These are phyloP conservation scores for Tinea trinotella DNA, from an alignment of 2,888 invertebrate species.

Conservation along the genomic window DNA sequence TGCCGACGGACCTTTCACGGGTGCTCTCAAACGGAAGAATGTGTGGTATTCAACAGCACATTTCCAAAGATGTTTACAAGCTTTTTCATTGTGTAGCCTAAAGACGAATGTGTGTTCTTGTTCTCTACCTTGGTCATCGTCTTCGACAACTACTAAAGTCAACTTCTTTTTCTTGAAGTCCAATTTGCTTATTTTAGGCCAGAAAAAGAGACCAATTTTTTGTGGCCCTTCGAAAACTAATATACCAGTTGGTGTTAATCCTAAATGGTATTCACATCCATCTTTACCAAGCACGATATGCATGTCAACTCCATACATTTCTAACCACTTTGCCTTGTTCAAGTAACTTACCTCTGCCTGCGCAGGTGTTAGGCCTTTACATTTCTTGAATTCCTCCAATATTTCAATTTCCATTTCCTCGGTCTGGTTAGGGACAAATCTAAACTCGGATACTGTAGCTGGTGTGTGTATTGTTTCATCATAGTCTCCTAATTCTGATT, in stretches of 20 bases:
- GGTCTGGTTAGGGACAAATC: conserved; percentile 96
- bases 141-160: conserved; percentile 97
- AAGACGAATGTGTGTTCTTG: conserved; percentile 99
- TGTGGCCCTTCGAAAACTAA: conserved; percentile 96
- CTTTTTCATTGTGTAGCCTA: conserved; percentile 94
- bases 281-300: conserved; percentile 97
- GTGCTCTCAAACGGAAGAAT: conserved; percentile 95
- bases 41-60: conserved; percentile 99
- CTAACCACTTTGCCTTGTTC: conserved; percentile 97
- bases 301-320: conserved; percentile 99
- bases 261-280: conserved; percentile 95
- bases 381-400: conserved; percentile 91
- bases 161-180: conserved; percentile 99
- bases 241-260: conserved; percentile 98
- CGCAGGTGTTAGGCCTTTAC: conserved; percentile 91
- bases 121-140: conserved; percentile 96
- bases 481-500: conserved; percentile 98
- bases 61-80: conserved; percentile 99
- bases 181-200: conserved; percentile 98
- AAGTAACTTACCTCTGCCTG: conserved; percentile 96
- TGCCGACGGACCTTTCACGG: conserved; percentile 89
- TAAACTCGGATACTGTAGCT: conserved; percentile 98
- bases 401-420: conserved; percentile 97
- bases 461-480: conserved; percentile 93
- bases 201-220: conserved; percentile 98